A percentile compares a stretch with the other conserved stretches of the same genome.
phyloP scores from a whole-genome alignment of 2,797 vertebrate genomes.

The Halcyon leucocephala region DNA sequence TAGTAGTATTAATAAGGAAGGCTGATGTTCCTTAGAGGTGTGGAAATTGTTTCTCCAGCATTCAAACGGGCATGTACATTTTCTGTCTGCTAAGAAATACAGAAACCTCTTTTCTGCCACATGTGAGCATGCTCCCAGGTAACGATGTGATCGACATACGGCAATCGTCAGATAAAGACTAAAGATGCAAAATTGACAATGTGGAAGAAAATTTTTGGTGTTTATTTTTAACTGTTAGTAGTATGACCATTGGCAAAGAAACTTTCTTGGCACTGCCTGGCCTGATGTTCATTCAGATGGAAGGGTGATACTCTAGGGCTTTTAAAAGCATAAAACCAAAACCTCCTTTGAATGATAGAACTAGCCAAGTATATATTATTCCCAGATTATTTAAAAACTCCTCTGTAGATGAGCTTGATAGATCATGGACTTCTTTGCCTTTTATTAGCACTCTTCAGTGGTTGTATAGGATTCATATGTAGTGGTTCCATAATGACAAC shows the following conservation, averaged over 20 bases:
- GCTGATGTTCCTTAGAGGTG: background rate
- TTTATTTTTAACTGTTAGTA: background rate
- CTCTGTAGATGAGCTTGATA: background rate
- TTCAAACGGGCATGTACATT: accelerated
- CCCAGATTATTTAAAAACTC: background rate
- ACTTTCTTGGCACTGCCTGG: background rate
- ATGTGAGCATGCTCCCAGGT: background rate
- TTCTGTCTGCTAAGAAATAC: background rate
- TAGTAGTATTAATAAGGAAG: background rate
- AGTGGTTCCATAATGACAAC: background rate
- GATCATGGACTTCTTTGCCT: background rate
- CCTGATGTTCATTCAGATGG: background rate
- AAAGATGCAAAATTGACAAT: accelerated
- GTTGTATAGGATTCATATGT: background rate
- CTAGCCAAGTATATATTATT: background rate
- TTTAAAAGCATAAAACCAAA: background rate
- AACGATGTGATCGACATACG: background rate
- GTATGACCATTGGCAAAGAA: background rate
- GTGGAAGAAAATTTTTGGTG: background rate
- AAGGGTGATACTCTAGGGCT: background rate
- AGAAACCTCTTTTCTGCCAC: background rate
- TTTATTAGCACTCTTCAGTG: background rate
- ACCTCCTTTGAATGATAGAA: background rate
- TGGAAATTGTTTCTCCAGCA: background rate
- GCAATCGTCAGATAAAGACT: background rate